Conservation (phyloP, 2,113 vertebrate species). For the Crotalus horridus region DNA sequence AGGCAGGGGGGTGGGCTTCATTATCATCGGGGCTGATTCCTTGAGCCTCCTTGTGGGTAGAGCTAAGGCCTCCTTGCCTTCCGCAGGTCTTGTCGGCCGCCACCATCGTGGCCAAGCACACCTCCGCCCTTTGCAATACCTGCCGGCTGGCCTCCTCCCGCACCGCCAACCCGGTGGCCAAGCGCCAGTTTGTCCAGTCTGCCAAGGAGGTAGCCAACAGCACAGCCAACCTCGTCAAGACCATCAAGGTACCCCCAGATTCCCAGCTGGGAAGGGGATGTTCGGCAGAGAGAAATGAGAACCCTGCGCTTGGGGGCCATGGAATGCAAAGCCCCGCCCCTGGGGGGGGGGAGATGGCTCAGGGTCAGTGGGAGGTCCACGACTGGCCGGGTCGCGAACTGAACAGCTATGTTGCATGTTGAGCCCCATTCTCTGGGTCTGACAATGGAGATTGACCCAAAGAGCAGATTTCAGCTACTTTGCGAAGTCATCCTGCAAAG, state of each 20-base stretch:
- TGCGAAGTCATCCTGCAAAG: neutral
- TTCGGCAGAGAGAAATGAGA: neutral
- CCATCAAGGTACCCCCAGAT: conserved; percentile 83
- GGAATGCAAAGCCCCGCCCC: neutral
- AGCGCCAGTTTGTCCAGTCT: conserved; percentile 96
- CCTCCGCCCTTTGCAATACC: conserved; percentile 93
- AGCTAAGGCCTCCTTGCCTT: neutral
- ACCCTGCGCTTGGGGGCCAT: neutral
- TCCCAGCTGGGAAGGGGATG: neutral
- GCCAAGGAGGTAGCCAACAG: conserved; percentile 99
- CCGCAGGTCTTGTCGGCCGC: conserved; percentile 92
- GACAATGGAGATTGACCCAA: neutral
- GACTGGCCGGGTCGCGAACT: neutral
- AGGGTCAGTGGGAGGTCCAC: neutral
- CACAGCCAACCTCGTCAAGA: conserved; percentile 96
- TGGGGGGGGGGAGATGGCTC: neutral
- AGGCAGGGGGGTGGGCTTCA: neutral
- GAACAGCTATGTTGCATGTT: neutral
- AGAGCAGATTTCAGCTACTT: neutral
- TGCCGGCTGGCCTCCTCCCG: conserved; percentile 92
- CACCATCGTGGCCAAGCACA: conserved; percentile 97
- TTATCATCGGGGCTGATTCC: fast-evolving
- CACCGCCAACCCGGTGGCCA: conserved; percentile 91
- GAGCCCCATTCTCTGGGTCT: neutral
- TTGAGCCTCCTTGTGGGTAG: fast-evolving